These are phyloP conservation scores for Tetragonisca angustula DNA, from an alignment of 2,888 invertebrate genomes.

Conservation along the genomic window DNA sequence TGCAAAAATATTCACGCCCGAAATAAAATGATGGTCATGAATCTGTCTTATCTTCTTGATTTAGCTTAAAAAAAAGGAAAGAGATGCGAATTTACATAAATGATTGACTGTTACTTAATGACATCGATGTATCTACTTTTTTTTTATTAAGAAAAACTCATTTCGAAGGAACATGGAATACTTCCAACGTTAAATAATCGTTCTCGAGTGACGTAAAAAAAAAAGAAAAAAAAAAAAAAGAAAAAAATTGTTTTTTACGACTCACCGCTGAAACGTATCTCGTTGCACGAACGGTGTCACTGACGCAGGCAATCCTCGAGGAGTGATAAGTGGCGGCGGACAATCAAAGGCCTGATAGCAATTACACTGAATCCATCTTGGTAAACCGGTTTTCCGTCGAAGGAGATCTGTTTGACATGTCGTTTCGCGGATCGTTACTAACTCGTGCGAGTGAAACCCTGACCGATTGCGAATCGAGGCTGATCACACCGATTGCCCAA, in stretches of 20 bases:
- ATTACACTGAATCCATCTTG: constrained; percentile 17
- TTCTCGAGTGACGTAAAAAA: background rate
- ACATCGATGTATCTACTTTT: too few relatives aligned
- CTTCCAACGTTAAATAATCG: background rate
- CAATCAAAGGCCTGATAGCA: constrained; percentile 43
- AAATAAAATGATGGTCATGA: background rate
- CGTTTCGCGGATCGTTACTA: constrained; percentile 10
- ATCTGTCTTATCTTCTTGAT: background rate
- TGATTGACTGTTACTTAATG: background rate
- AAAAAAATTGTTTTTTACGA: background rate
- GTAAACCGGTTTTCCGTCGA: constrained; percentile 52
- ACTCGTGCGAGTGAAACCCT: constrained; percentile 14
- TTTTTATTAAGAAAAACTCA: background rate
- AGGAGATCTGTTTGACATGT: constrained; percentile 39
- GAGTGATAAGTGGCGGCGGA: constrained; percentile 57
- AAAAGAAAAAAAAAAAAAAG: too few relatives aligned
- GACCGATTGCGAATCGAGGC: constrained; percentile 13
- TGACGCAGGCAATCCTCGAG: constrained; percentile 47
- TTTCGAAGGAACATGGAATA: background rate
- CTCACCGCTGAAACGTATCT: constrained; percentile 56
- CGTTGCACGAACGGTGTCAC: constrained; percentile 55
- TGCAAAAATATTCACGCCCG: background rate
- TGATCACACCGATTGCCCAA: constrained; percentile 37
- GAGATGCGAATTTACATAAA: background rate
- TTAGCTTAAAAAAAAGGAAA: background rate